Evolutionary conservation across 2,888 invertebrate species (phyloP).

Genomic region (Ditylenchus weischeri): DNA sequence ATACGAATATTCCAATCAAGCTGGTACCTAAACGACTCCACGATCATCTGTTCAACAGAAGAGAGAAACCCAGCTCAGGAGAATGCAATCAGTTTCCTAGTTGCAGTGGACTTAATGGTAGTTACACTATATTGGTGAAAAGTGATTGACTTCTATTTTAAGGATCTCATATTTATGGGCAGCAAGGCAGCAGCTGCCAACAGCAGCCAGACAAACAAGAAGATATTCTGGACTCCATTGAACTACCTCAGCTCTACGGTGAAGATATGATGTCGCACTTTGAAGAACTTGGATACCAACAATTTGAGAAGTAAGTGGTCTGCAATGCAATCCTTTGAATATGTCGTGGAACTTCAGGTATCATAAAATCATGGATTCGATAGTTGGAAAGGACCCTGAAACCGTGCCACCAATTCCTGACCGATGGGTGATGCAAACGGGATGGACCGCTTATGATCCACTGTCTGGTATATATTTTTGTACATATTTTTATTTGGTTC

Average conservation of each 20-base stretch:
- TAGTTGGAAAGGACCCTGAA: no score
- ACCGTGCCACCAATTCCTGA: constrained; percentile 26
- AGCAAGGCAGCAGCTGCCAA: no score
- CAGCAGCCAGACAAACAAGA: neutral
- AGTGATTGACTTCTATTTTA: no score
- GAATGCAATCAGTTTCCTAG: constrained; percentile 14
- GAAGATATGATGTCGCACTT: constrained; percentile 33
- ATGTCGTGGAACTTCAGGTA: neutral
- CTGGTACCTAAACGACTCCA: constrained; percentile 29
- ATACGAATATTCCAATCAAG: constrained; percentile 25
- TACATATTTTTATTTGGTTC: neutral
- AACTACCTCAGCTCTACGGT: constrained; percentile 19
- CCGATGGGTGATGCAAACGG: constrained; percentile 37
- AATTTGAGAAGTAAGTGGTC: constrained; percentile 25
- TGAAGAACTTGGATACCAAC: constrained; percentile 25
- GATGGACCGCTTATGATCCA: constrained; percentile 49
- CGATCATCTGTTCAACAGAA: constrained; percentile 27
- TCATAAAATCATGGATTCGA: neutral
- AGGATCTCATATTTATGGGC: no score
- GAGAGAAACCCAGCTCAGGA: constrained; percentile 5
- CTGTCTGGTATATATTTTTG: constrained; percentile 7
- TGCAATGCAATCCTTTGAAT: no score
- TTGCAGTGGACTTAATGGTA: neutral
- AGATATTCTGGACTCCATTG: constrained; percentile 18
- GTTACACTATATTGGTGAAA: neutral